Percentiles rank a stretch among this genome's conserved stretches.
Conservation (phyloP, 92 coral and sea anemone genomes). For the Parazoanthus darwini region DNA sequence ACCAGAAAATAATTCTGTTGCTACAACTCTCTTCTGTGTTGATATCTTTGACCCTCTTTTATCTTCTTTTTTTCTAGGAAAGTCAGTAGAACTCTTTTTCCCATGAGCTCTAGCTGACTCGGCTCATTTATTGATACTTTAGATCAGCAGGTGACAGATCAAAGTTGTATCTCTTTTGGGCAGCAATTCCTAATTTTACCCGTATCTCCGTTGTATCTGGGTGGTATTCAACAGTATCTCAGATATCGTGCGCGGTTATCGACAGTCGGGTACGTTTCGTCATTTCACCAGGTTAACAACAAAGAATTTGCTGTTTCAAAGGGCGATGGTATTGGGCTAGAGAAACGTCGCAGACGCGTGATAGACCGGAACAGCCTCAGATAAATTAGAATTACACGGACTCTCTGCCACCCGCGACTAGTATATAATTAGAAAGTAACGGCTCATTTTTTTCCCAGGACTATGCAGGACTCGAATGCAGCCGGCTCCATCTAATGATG, state of each 20-base stretch:
- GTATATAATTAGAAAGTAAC: no score
- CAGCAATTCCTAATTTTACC: background rate
- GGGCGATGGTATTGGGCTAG: background rate
- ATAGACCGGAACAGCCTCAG: constrained; percentile 12
- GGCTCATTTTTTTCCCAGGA: no score
- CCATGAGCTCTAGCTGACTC: background rate
- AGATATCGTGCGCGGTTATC: background rate
- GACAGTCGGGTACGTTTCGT: background rate
- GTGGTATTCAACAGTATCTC: background rate
- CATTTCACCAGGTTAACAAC: background rate
- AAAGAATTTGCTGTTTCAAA: background rate
- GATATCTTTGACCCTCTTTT: background rate
- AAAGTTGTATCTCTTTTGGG: background rate
- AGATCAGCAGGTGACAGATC: constrained; percentile 21
- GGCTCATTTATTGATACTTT: background rate
- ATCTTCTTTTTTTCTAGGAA: background rate
- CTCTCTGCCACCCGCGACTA: background rate
- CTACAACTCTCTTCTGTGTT: background rate
- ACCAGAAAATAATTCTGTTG: constrained; percentile 18
- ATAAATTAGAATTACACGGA: no score
- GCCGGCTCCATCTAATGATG: no score
- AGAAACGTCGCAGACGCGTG: constrained; percentile 21
- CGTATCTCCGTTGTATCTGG: constrained; percentile 26
- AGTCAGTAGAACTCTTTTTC: background rate
- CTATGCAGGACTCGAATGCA: no score